phyloP scores from a whole-genome alignment of 2,888 invertebrate species.

The Opisthograptis luteolata region DNA sequence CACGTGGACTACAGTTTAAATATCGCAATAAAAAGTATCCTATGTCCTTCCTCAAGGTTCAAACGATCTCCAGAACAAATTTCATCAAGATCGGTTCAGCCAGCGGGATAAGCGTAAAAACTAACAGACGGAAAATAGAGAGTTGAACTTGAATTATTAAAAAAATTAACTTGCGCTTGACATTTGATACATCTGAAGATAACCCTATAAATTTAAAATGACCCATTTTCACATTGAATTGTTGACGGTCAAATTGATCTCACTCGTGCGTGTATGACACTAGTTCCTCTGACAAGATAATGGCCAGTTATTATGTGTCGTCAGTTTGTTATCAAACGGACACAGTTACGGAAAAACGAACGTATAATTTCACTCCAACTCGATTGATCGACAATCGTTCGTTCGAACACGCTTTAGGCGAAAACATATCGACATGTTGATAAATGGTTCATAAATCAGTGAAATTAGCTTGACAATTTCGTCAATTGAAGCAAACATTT shows the following conservation, averaged over 20 bases:
- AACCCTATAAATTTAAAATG: background rate
- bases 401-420: slow-evolving; percentile 55
- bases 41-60: no score
- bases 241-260: slow-evolving; percentile 58
- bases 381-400: slow-evolving; percentile 61
- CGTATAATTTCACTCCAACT: slow-evolving; percentile 65
- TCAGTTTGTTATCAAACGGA: slow-evolving; percentile 65
- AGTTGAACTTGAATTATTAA: no score
- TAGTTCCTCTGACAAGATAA: slow-evolving; percentile 54
- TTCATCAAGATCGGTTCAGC: no score
- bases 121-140: no score
- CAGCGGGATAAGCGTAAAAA: no score
- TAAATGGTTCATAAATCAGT: slow-evolving; percentile 60
- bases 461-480: slow-evolving; percentile 51
- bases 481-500: background rate
- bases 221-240: slow-evolving; percentile 14
- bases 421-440: slow-evolving; percentile 56
- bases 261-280: slow-evolving; percentile 48
- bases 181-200: background rate
- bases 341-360: slow-evolving; percentile 62
- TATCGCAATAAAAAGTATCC: no score
- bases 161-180: no score
- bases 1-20: no score
- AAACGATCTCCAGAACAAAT: no score
- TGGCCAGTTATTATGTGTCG: slow-evolving; percentile 67